Evolutionary conservation across 2,888 invertebrate genomes (phyloP), one percentile per base, ranked within the genome.

Genomic region (Pediacus dermestoides): DNA sequence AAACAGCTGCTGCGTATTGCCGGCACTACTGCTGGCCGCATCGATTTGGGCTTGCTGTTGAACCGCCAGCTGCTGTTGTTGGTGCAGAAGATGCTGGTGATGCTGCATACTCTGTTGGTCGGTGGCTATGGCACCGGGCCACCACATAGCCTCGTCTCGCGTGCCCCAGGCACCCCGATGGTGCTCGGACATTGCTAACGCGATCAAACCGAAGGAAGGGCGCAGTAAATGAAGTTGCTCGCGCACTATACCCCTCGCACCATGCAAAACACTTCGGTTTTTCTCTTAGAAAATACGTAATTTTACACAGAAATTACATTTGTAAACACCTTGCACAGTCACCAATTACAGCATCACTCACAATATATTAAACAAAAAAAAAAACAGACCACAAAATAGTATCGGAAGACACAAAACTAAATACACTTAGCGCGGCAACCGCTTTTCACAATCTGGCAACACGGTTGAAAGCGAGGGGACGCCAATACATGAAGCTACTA

Each of bases 1-100:
- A 68, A 87, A 88, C 56, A 87, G 74, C 70, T 87, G 87, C 65
- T 86, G 86, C 47, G 75, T 75, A 47, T 73, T 74, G 46, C 76
- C 73, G 30, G 77, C 74, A 52, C 76, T 75, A 60, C 76, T 76
- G 60, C 76, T 74, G 48, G 73, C 76, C 44, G 74, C 74, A 35
- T 72, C 71, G 53, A 70, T 70, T 57, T 73, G 70, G 53, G 67
- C 58, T 46, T 61, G 61, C 46, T 63, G 69, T 58, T 72, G 73
- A 42, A 61, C 67, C 56, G 73, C 73, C 54, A 70, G 71, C 48
- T 67, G 68, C 46, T 69, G 70, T 25, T 70, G 69, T 39, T 67
- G 69, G 6, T 12, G 13, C 11, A 63, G 56, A 36, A 58, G 59
- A 44, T 58, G 60, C 37, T 58, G 52, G 26, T 58, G 58, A 28